Evolutionary conservation across 2,113 vertebrate species (phyloP).

Genomic region (Myiozetetes cayanensis): DNA sequence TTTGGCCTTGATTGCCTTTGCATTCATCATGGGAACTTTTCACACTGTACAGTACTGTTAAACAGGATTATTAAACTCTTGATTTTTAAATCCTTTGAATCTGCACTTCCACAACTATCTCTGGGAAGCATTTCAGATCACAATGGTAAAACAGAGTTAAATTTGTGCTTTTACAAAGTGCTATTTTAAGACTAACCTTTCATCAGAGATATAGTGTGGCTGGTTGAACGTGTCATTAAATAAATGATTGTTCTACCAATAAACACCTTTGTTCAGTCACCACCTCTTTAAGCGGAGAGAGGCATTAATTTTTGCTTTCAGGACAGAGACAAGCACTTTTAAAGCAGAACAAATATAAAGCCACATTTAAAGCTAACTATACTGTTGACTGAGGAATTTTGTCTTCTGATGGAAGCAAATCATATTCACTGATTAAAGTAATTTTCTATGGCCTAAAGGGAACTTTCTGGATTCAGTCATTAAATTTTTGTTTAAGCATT

Average conservation of each 20-base stretch:
- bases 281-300: not conserved
- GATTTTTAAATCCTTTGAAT: not conserved
- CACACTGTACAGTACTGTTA: not conserved
- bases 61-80: not conserved
- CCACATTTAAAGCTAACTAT: not conserved
- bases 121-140: not conserved
- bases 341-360: not conserved
- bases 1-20: not conserved
- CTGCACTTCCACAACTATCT: not conserved
- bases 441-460: slow-evolving; percentile 72
- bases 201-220: not conserved
- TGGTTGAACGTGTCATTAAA: not conserved
- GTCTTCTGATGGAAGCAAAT: slow-evolving; percentile 50
- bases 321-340: not conserved
- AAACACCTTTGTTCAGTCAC: not conserved
- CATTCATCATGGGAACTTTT: not conserved
- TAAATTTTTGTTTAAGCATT: slow-evolving; percentile 72
- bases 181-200: slow-evolving; percentile 15
- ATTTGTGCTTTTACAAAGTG: not conserved
- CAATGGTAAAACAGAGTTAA: not conserved
- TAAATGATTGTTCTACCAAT: not conserved
- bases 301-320: not conserved
- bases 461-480: slow-evolving; percentile 64
- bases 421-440: slow-evolving; percentile 69
- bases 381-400: not conserved